Percentiles rank a stretch among this genome's conserved stretches.
phyloP scores from a whole-genome alignment of 2,797 vertebrate genomes.

The Enteromius paludinosus region DNA sequence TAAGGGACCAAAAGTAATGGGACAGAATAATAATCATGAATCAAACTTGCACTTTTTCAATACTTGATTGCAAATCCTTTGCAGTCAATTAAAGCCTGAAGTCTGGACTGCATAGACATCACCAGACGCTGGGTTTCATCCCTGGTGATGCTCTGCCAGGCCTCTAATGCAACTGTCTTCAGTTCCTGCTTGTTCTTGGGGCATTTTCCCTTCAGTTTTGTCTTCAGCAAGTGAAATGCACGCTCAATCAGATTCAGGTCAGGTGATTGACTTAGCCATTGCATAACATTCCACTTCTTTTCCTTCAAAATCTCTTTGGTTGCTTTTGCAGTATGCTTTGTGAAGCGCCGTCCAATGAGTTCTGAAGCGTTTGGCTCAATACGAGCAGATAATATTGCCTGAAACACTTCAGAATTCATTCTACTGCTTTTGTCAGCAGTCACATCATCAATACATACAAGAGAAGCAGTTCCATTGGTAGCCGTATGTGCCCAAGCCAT shows the following conservation, averaged over 20 bases:
- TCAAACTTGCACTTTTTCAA: not conserved
- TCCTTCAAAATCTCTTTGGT: slow-evolving; percentile 24
- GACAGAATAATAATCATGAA: too few species aligned
- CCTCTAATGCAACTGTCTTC: too few species aligned
- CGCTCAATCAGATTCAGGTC: too few species aligned
- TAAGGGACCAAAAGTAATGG: too few species aligned
- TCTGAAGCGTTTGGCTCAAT: slow-evolving; percentile 53
- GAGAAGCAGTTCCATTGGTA: slow-evolving; percentile 44
- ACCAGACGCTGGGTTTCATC: not conserved
- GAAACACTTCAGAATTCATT: slow-evolving; percentile 51
- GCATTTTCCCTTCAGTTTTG: too few species aligned
- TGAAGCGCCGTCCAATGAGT: slow-evolving; percentile 55
- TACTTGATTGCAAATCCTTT: slow-evolving; percentile 38
- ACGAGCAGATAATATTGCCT: slow-evolving; percentile 48
- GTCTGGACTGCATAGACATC: slow-evolving; percentile 8
- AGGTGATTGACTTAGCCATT: too few species aligned
- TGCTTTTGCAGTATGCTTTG: slow-evolving; percentile 50
- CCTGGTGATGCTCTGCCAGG: not conserved
- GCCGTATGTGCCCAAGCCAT: slow-evolving; percentile 41
- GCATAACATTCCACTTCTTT: too few species aligned
- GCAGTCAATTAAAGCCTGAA: slow-evolving; percentile 28
- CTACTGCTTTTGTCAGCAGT: slow-evolving; percentile 49
- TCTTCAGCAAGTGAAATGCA: too few species aligned
- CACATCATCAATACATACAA: slow-evolving; percentile 52
- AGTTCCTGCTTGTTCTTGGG: too few species aligned